Evolutionary conservation across 2,888 invertebrate species (phyloP).

Genomic region (Antheraea assamensis): DNA sequence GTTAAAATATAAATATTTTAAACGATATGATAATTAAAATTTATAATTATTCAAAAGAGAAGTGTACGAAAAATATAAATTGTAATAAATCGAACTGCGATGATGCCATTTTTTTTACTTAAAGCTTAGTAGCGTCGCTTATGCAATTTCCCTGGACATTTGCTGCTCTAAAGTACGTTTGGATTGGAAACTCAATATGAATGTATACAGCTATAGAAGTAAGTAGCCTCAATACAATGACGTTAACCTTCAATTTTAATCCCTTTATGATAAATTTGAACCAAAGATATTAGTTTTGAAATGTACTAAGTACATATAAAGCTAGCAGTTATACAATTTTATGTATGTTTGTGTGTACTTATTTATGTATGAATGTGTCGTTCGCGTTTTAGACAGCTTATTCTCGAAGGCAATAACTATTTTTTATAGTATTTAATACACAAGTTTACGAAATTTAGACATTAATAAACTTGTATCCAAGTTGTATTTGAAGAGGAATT

Average conservation of each 20-base stretch:
- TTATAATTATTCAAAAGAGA: neutral
- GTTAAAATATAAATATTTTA: neutral
- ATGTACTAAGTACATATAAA: neutral
- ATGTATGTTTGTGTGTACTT: neutral
- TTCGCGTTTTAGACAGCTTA: neutral
- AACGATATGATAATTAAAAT: neutral
- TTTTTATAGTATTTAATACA: neutral
- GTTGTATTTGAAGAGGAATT: neutral
- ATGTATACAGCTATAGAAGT: too few species aligned
- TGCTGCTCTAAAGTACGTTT: slow-evolving; percentile 50
- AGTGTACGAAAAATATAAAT: slow-evolving; percentile 16
- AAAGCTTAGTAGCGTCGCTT: slow-evolving; percentile 45
- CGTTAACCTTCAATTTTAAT: neutral
- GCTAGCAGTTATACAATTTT: neutral
- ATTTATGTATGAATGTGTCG: neutral
- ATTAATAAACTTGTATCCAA: neutral
- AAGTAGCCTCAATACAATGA: neutral
- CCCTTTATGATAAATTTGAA: neutral
- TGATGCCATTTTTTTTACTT: slow-evolving; percentile 26
- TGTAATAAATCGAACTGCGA: slow-evolving; percentile 31
- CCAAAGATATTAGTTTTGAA: neutral
- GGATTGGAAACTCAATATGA: neutral
- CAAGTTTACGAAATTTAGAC: neutral
- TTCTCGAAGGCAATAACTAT: neutral
- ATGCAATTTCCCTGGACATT: slow-evolving; percentile 74